Evolutionary conservation across 2,888 invertebrate genomes (phyloP).

Genomic region (Diarsia dahlii): DNA sequence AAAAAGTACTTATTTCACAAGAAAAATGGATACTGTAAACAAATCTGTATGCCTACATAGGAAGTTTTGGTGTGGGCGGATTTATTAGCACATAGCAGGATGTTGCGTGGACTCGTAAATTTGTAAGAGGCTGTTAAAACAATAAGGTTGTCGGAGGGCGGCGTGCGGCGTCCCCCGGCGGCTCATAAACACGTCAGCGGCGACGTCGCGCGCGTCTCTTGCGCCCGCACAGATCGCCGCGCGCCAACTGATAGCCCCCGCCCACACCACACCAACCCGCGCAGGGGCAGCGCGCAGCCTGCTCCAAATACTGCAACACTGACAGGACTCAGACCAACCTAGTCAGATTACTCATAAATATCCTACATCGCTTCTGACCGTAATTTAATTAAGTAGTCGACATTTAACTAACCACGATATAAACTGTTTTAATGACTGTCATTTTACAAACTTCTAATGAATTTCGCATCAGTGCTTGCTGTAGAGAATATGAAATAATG

Average conservation of each 20-base stretch:
- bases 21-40: neutral
- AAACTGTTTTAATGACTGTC: constrained; percentile 31
- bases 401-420: constrained; percentile 30
- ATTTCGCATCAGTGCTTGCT: constrained; percentile 35
- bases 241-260: constrained; percentile 80
- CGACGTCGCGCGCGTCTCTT: constrained; percentile 63
- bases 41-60: constrained; percentile 38
- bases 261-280: constrained; percentile 72
- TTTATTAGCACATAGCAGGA: constrained; percentile 77
- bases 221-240: constrained; percentile 86
- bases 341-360: constrained; percentile 30
- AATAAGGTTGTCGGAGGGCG: constrained; percentile 87
- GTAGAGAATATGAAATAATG: constrained; percentile 30
- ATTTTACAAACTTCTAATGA: constrained; percentile 35
- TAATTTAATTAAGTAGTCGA: constrained; percentile 31
- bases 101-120: constrained; percentile 82
- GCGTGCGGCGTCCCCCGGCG: constrained; percentile 78
- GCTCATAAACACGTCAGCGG: constrained; percentile 87
- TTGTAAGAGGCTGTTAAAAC: constrained; percentile 84
- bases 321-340: constrained; percentile 11
- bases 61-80: constrained; percentile 67
- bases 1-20: neutral
- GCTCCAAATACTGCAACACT: constrained; percentile 35
- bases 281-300: constrained; percentile 11
- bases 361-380: constrained; percentile 7